Base-by-base conservation (phyloP, 2,113 vertebrate genomes). In the Acinonyx jubatus region DNA sequence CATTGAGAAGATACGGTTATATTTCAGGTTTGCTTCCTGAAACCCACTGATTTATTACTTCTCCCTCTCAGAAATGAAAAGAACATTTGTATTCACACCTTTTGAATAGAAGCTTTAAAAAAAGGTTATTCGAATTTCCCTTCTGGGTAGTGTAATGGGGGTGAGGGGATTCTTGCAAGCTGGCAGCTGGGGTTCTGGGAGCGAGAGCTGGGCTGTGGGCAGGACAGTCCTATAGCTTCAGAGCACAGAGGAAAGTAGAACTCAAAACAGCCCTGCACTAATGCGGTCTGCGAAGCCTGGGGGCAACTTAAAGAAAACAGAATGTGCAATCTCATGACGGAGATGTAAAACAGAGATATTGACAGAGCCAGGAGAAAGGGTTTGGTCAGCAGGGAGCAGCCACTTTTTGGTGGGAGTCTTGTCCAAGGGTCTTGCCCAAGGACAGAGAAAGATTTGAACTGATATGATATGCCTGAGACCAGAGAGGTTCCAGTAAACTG, bases 1-100 rank as follows among this genome's bases (percentile, higher is more conserved):
- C 29, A 31, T 71, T 45, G 13, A 36, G 31, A 55, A 95, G 33
- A 90, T 86, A 61, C 3, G 23, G 36, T 61, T 78, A 23, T 82
- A 78, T 89, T 92, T 89, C 38, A 68, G 36, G 16, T 66, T 82
- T 76, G 57, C 27, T 69, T 3, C 19, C 63, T 45, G 19, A 93
- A 36, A 13, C 1, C 31, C 16, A 80, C 2, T 88, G 93, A 93
- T 65, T 78, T 86, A 79, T 41, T 38, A 80, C 27, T 95, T 95
- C 29, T 78, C 55, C 19, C 33, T 83, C 41, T 91, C 31, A 91
- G 36, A 91, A 95, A 73, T 38, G 69, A 97, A 33, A 93, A 55
- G 55, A 80, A 55, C 41, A 73, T 66, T 76, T 88, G 45, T 79
- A 63, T 83, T 87, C 52, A 55, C 6, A 48, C 31, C 48, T 83